Conservation (phyloP, 2,888 invertebrate genomes). For the Linnaemya tessellans region DNA sequence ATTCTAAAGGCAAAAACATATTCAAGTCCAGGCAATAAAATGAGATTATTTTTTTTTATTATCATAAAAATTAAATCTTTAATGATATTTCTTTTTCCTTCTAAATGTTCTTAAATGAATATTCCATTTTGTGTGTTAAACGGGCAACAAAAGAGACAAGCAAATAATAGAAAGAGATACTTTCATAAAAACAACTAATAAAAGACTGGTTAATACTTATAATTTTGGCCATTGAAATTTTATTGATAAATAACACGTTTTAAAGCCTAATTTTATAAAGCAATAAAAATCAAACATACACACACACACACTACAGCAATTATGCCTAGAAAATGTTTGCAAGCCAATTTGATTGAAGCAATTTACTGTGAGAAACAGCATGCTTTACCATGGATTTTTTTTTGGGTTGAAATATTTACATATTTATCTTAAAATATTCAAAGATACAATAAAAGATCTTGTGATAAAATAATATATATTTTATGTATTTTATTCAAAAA, state of each 20-base stretch:
- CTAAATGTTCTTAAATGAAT: neutral
- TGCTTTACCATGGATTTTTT: neutral
- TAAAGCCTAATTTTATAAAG: conserved; percentile 12
- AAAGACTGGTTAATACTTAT: conserved; percentile 14
- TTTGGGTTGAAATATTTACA: neutral
- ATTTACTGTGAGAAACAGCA: no score
- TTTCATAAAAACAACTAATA: neutral
- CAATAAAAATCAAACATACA: neutral
- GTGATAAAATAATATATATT: neutral
- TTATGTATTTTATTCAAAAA: neutral
- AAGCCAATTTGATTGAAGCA: no score
- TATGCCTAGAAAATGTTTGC: no score
- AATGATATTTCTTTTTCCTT: neutral
- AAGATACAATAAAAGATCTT: neutral
- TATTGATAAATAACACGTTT: conserved; percentile 25
- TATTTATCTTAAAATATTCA: neutral
- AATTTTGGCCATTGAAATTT: conserved; percentile 15
- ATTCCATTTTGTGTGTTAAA: neutral
- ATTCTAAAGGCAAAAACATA: neutral
- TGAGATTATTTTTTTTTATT: neutral
- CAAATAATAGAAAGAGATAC: neutral
- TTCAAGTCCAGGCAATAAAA: neutral
- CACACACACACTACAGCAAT: no score
- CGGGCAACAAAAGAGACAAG: neutral
- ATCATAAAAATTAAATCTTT: neutral